phyloP scores from a whole-genome alignment of 2,797 vertebrate genomes.

The Esox masquinongy region DNA sequence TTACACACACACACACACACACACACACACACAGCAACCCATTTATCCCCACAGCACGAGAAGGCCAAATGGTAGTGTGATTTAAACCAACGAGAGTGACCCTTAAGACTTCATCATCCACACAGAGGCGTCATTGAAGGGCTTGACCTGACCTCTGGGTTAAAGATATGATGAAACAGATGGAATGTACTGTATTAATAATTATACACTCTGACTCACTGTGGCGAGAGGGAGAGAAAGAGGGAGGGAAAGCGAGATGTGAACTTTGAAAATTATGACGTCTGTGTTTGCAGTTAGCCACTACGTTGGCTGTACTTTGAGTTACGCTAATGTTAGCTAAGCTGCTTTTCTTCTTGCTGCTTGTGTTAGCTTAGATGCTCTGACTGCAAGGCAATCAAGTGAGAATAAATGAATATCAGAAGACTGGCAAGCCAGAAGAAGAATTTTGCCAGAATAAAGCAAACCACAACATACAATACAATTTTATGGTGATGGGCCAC shows the following conservation, averaged over 20 bases:
- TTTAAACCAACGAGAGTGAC: slow-evolving; percentile 43
- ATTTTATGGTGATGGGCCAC: no score
- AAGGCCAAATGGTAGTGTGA: slow-evolving; percentile 16
- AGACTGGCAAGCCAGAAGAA: slow-evolving; percentile 14
- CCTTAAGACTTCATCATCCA: slow-evolving; percentile 38
- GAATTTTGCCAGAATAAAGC: no score
- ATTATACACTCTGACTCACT: not conserved
- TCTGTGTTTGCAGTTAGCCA: slow-evolving; percentile 38
- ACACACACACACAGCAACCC: slow-evolving; percentile 35
- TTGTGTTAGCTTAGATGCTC: slow-evolving; percentile 42
- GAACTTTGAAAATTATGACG: not conserved
- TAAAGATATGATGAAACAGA: slow-evolving; percentile 45
- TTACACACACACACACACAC: slow-evolving; percentile 45
- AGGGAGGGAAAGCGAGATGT: not conserved
- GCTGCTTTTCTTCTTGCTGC: slow-evolving; percentile 48
- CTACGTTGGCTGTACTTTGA: slow-evolving; percentile 35
- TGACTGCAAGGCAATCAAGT: slow-evolving; percentile 31
- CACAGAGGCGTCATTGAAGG: slow-evolving; percentile 33
- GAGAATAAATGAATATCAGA: slow-evolving; percentile 40
- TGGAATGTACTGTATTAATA: not conserved
- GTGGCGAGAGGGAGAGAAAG: not conserved
- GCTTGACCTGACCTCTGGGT: slow-evolving; percentile 37
- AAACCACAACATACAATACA: no score
- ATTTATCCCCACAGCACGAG: slow-evolving; percentile 43
- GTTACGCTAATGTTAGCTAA: slow-evolving; percentile 44